Conservation (phyloP, 2,113 vertebrate genomes). For the Rhinoderma darwinii region DNA sequence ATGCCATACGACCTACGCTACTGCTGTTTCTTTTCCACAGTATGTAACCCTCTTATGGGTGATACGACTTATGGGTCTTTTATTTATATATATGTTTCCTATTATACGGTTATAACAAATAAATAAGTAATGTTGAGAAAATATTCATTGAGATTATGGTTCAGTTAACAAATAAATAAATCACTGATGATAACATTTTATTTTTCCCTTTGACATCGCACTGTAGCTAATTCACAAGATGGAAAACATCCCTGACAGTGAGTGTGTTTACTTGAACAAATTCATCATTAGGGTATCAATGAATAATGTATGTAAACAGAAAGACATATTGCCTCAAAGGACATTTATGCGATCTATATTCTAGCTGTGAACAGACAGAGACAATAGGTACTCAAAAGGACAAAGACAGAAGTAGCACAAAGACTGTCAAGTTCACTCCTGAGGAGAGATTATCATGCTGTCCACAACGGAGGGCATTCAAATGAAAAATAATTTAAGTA, state of each 20-base stretch:
- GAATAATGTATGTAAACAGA: constrained; percentile 60
- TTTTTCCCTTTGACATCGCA: constrained; percentile 10
- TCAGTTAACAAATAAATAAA: not conserved
- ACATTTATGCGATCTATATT: constrained; percentile 58
- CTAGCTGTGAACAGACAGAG: constrained; percentile 54
- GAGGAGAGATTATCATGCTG: constrained; percentile 64
- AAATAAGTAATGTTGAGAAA: not conserved
- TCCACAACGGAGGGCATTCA: constrained; percentile 65
- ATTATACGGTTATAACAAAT: too few relatives aligned
- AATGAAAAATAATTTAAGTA: constrained; percentile 67
- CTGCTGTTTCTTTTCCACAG: too few relatives aligned
- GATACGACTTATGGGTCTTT: too few relatives aligned
- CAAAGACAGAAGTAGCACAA: constrained; percentile 47
- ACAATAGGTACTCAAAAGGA: constrained; percentile 55
- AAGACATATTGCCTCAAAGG: constrained; percentile 56
- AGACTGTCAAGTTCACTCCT: constrained; percentile 56
- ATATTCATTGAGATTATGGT: not conserved
- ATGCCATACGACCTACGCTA: too few relatives aligned
- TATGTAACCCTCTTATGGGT: too few relatives aligned
- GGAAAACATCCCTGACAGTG: constrained; percentile 32
- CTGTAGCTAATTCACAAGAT: constrained; percentile 45
- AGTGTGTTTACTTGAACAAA: constrained; percentile 53
- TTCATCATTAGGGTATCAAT: constrained; percentile 60
- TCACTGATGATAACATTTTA: not conserved
- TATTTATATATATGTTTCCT: too few relatives aligned